Base-by-base conservation (phyloP, 1,140 invertebrate species). In the Gryon sp. region DNA sequence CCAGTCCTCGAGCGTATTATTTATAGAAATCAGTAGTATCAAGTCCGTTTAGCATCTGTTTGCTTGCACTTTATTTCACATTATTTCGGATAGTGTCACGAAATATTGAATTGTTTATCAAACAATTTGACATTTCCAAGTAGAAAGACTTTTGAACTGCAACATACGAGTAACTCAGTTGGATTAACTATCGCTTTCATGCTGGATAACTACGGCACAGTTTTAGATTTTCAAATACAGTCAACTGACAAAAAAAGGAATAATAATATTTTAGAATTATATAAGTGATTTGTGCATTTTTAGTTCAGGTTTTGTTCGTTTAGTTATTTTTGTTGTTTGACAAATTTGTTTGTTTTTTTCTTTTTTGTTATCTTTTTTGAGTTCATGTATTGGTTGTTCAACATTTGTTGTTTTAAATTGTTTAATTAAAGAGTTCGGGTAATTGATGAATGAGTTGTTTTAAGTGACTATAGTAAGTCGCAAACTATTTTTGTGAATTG, bases 1-100 rank as follows among this genome's bases (percentile, higher is more conserved):
- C 81, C 57, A 80, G 78, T 84, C 65, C 52, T 79, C 82, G 65
- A 77, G 62, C 22, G 77, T 81, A 86, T 88, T 88, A 88, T 88
- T 88, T 86, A 87, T 88, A 88, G 86, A 87, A 87, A 86, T 86
- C 84, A 86, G 83, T n/a, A n/a, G n/a, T 86, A 82, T 83, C 74
- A 83, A 80, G 81, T 75, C 81, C 82, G 82, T 84, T 85, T 81
- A 80, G 82, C 78, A 80, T 84, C 83, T 80, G 84, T 82, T 82
- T 80, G 80, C 79, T 81, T 80, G 82, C 84, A 80, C 72, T 79
- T 86, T 77, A 79, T 78, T 80, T 70, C 79, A 77, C 79, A 83
- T 82, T 78, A 80, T 80, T 72, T 34, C 36, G 55, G 76, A 48
- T 68, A 76, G 75, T 82, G 70, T 78, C 62, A 32, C 40, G 14